Conservation (phyloP, 2,888 invertebrate genomes). For the Drosophila anomelani region DNA sequence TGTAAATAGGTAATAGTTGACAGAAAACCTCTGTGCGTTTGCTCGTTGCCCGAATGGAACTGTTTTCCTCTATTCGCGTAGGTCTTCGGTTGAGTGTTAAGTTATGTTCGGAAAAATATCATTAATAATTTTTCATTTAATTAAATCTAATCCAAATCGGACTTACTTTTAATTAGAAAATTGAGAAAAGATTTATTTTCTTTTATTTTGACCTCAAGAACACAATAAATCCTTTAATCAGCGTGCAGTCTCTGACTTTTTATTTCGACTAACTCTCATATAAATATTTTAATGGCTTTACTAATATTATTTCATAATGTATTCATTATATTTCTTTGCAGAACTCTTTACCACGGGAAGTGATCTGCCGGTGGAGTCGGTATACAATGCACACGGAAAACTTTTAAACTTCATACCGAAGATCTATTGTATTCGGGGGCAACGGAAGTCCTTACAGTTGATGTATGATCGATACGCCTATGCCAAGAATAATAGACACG, state of each 20-base stretch:
- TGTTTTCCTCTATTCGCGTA: neutral
- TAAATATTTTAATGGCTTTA: neutral
- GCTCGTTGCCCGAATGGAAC: neutral
- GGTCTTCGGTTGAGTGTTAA: neutral
- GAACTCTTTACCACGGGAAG: neutral
- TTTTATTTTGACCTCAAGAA: neutral
- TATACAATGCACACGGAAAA: conserved; percentile 34
- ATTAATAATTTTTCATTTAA: neutral
- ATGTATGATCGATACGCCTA: conserved; percentile 82
- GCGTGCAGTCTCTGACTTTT: conserved; percentile 6
- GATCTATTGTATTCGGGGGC: conserved; percentile 82
- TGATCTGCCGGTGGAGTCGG: conserved; percentile 26
- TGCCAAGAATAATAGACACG: conserved; percentile 82
- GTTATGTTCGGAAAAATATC: neutral
- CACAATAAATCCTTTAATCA: conserved; percentile 29
- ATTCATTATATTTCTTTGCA: conserved; percentile 16
- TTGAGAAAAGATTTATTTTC: neutral
- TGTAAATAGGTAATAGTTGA: neutral
- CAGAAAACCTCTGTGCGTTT: neutral
- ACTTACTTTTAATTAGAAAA: neutral
- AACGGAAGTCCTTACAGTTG: conserved; percentile 82
- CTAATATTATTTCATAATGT: neutral
- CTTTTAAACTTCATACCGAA: neutral
- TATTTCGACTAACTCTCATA: conserved; percentile 21
- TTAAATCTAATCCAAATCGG: neutral